These are phyloP conservation scores for Podargus strigoides DNA, from an alignment of 2,797 vertebrate genomes.

Conservation along the genomic window DNA sequence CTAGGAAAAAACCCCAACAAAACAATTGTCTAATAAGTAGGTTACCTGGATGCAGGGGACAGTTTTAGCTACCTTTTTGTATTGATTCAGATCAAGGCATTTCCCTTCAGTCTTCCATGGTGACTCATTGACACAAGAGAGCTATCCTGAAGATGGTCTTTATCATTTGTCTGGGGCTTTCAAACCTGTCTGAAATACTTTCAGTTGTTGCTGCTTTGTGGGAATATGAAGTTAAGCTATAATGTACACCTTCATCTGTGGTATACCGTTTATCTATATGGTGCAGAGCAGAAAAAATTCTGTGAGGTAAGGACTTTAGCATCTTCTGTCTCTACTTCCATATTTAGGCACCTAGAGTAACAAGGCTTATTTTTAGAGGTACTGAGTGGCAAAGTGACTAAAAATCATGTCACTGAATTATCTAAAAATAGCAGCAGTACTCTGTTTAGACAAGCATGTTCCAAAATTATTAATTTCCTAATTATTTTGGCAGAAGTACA, in stretches of 20 bases:
- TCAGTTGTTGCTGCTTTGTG: not conserved
- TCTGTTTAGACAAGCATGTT: not conserved
- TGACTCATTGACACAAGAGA: not conserved
- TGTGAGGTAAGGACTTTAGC: not conserved
- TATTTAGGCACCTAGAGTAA: not conserved
- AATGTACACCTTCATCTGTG: not conserved
- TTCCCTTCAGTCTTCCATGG: not conserved
- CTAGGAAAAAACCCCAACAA: not conserved
- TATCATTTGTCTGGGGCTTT: too few relatives aligned
- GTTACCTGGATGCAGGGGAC: not conserved
- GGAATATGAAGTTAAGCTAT: not conserved
- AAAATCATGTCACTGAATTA: not conserved
- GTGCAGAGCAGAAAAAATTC: not conserved
- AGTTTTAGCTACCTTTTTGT: not conserved
- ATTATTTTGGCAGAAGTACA: not conserved
- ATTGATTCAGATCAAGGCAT: not conserved
- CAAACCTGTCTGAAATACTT: not conserved
- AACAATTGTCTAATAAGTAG: not conserved
- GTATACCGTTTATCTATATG: not conserved
- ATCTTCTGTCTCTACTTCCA: not conserved
- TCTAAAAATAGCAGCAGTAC: not conserved
- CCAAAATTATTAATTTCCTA: not conserved
- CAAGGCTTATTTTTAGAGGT: not conserved
- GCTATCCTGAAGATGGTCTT: not conserved
- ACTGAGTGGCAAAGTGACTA: not conserved